Percentiles rank a stretch among this genome's conserved stretches.
phyloP scores from a whole-genome alignment of 2,797 vertebrate species.

The Coluber constrictor region DNA sequence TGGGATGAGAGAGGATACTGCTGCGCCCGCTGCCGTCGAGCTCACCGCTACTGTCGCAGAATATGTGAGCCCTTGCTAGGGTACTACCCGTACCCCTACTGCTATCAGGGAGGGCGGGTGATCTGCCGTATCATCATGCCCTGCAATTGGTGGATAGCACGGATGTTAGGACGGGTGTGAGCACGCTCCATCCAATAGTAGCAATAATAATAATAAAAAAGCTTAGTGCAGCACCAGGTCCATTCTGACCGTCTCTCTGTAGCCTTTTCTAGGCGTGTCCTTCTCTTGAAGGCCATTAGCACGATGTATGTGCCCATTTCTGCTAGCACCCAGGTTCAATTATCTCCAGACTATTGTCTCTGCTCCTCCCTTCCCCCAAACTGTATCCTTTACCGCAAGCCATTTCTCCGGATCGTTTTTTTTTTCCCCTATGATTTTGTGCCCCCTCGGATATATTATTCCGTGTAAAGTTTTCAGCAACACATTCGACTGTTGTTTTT shows the following conservation, averaged over 20 bases:
- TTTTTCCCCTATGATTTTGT: background rate
- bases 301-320: background rate
- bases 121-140: slow-evolving; percentile 96
- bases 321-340: background rate
- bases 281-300: background rate
- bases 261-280: rapidly evolving
- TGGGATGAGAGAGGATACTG: slow-evolving; percentile 89
- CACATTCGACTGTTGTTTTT: background rate
- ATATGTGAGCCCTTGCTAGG: slow-evolving; percentile 89
- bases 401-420: background rate
- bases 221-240: background rate
- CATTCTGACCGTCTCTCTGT: background rate
- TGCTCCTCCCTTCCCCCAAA: background rate
- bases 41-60: slow-evolving; percentile 87
- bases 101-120: slow-evolving; percentile 90
- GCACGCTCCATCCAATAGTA: slow-evolving; percentile 3
- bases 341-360: background rate
- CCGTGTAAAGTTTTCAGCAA: background rate
- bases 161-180: slow-evolving; percentile 91
- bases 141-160: slow-evolving; percentile 97
- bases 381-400: background rate
- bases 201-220: background rate
- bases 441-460: background rate
- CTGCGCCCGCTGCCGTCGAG: slow-evolving; percentile 88
- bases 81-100: slow-evolving; percentile 92